Base-by-base conservation (phyloP, 2,888 invertebrate genomes). In the Rhynchonema sp. region DNA sequence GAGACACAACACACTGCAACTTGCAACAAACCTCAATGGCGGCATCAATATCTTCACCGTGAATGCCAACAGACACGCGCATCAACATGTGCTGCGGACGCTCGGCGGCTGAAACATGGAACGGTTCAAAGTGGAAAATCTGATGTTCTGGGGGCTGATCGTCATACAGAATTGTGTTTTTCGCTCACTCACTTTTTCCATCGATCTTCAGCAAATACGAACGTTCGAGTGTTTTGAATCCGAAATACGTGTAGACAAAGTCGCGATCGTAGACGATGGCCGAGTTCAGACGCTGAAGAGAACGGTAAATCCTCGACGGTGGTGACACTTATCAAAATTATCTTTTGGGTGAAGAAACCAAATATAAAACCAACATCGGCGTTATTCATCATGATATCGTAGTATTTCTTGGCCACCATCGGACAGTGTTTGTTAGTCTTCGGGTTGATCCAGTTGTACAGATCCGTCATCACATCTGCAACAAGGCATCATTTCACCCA, bases 11-110 rank as follows among this genome's bases (percentile, higher is more conserved):
- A 6, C 38, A 6, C 38, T 38, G 38, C 9, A 6, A 49, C n/a
- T 49, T 49, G 49, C 23, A 49, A 3, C n/a, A 59, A 58, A 76
- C 77, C 72, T 90, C 86, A 65, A 98, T 87, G 22, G 85, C 94
- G 22, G 83, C 80, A 64, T 88, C 87, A 62, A 98, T 85, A 72
- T 98, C 87, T 65, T 88, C 84, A 1, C 85, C 86, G 73, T 98
- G 98, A 68, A 98, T 91, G 22, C 94, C 96, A 63, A 99, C 85
- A 1, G 96, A 78, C 1, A 94, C 94, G 68, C 98, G 79, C 98
- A 98, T 98, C 61, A 98, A 76, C 92, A 98, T 88, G 70, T 98
- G 94, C 72, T 98, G 96, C 0, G 98, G 98, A 30, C 98, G 81
- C 75, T 98, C 98, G 1, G 82, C 91, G 58, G 92, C 85, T 74